Evolutionary conservation across 2,888 invertebrate species (phyloP).

Genomic region (Tridacna gigas): DNA sequence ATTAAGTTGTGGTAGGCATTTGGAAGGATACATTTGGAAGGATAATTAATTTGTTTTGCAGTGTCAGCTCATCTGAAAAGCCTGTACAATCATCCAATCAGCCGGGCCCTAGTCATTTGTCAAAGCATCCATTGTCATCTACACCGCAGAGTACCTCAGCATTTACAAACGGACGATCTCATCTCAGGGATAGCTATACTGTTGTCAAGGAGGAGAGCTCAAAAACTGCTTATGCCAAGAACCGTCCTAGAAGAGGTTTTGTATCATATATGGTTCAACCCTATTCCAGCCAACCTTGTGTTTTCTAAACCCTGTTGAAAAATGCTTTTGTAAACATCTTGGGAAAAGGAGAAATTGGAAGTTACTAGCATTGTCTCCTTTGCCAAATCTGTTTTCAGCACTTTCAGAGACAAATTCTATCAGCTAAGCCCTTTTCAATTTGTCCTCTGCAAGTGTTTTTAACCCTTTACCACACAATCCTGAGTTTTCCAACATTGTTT

Average conservation of each 20-base stretch:
- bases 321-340: too few species aligned
- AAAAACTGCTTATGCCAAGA: constrained; percentile 23
- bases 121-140: constrained; percentile 3
- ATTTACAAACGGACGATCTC: constrained; percentile 15
- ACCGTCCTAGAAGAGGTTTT: constrained; percentile 14
- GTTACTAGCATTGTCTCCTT: too few species aligned
- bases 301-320: neutral
- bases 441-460: too few species aligned
- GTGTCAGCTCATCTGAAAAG: neutral
- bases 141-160: neutral
- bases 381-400: too few species aligned
- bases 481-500: too few species aligned
- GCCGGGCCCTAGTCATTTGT: neutral
- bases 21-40: too few species aligned
- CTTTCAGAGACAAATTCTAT: too few species aligned
- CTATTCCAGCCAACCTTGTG: neutral
- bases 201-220: neutral
- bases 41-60: neutral
- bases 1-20: too few species aligned
- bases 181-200: neutral
- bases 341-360: too few species aligned
- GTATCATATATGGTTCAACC: neutral
- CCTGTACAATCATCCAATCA: neutral
- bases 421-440: too few species aligned
- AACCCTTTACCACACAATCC: too few species aligned